Percentiles rank a stretch among this genome's conserved stretches.
phyloP scores from a whole-genome alignment of 2,113 vertebrate species.

The Tyrannus savana region DNA sequence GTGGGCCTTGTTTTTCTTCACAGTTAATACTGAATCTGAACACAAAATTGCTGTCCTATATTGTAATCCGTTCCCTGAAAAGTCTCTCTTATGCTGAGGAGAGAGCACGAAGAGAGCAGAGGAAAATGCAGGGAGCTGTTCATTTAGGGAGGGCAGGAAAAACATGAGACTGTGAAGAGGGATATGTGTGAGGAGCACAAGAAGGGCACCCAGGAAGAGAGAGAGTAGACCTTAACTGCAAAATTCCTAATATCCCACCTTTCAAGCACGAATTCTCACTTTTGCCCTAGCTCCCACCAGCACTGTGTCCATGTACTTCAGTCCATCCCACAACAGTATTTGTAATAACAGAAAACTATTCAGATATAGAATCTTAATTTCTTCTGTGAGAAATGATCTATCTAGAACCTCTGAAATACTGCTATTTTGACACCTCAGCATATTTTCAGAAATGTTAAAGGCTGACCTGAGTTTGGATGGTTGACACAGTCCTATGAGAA shows the following conservation, averaged over 20 bases:
- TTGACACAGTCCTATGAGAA: background rate
- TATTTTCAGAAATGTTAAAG: background rate
- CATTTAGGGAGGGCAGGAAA: background rate
- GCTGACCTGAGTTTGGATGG: background rate
- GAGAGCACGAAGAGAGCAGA: background rate
- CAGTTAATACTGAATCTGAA: background rate
- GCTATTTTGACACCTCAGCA: background rate
- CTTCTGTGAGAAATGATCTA: background rate
- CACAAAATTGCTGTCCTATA: background rate
- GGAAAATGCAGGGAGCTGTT: background rate
- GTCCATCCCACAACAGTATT: background rate
- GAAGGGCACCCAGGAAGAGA: background rate
- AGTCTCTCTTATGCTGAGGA: background rate
- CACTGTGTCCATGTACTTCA: rapidly evolving
- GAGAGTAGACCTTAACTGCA: background rate
- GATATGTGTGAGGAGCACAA: background rate
- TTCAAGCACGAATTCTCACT: background rate
- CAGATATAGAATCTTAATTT: background rate
- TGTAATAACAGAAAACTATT: background rate
- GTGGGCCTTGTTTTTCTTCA: background rate
- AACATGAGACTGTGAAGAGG: background rate
- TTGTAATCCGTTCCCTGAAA: background rate
- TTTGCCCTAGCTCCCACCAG: background rate
- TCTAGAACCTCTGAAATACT: background rate
- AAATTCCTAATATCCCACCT: background rate